These are phyloP conservation scores for Hydrochoerus hydrochaeris DNA, from an alignment of 2,113 vertebrate species.

Conservation along the genomic window DNA sequence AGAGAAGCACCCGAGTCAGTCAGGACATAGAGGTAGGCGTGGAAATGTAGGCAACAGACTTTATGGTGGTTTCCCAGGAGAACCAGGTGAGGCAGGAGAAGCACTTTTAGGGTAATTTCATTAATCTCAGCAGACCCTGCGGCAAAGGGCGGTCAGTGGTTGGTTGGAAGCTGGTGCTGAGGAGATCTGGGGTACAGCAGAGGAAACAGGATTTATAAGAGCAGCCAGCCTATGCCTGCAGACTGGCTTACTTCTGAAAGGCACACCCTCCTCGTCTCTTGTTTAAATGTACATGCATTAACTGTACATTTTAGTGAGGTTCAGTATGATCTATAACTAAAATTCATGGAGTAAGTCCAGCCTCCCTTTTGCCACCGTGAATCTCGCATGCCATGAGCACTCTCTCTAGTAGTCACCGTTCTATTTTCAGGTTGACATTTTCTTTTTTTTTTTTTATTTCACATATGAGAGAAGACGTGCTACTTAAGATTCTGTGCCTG, in stretches of 20 bases:
- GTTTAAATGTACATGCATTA: too few relatives aligned
- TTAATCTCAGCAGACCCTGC: neutral
- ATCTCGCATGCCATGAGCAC: too few relatives aligned
- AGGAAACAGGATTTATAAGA: neutral
- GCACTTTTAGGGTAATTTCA: neutral
- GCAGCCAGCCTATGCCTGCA: neutral
- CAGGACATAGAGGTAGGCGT: fast-evolving
- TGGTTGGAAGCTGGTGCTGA: neutral
- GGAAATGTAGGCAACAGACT: neutral
- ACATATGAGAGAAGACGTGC: neutral
- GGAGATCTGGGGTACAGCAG: too few relatives aligned
- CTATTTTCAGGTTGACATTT: neutral
- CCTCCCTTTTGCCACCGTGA: too few relatives aligned
- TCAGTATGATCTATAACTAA: neutral
- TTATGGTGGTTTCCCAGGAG: neutral
- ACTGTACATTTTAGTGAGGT: neutral
- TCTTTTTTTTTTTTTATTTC: too few relatives aligned
- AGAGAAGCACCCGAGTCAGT: neutral
- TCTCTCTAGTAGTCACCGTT: neutral
- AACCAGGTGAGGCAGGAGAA: neutral
- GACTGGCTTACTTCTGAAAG: neutral
- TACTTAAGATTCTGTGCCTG: neutral
- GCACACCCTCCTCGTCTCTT: neutral
- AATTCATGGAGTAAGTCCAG: too few relatives aligned
- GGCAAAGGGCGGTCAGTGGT: neutral